Evolutionary conservation across 2,888 invertebrate species (phyloP).

Genomic region (Luperina nickerlii): DNA sequence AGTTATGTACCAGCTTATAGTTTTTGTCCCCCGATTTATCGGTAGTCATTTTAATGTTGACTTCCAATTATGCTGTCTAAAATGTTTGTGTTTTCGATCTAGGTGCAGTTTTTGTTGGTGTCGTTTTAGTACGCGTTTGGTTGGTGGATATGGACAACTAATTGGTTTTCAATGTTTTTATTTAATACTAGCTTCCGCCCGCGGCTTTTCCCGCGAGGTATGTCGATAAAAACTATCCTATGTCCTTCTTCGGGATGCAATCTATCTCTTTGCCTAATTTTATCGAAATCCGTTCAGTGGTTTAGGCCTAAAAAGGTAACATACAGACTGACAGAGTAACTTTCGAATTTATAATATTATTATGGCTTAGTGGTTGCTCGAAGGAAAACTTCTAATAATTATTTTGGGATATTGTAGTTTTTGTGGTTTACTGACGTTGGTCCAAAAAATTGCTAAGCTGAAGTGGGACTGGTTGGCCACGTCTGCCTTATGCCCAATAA

Average conservation of each 20-base stretch:
- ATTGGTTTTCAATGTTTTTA: not conserved
- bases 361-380: too few relatives aligned
- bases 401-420: not conserved
- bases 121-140: not conserved
- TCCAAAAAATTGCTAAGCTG: not conserved
- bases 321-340: too few relatives aligned
- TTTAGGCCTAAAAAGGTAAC: too few relatives aligned
- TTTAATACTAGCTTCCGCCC: not conserved
- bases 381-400: not conserved
- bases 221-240: too few relatives aligned
- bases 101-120: constrained; percentile 24
- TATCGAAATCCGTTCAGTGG: too few relatives aligned
- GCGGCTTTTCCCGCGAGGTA: too few relatives aligned
- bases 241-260: too few relatives aligned
- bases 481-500: too few relatives aligned
- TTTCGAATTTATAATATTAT: too few relatives aligned
- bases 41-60: constrained; percentile 51
- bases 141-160: not conserved
- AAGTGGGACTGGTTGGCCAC: not conserved
- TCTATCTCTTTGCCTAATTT: too few relatives aligned
- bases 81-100: constrained; percentile 30
- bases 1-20: constrained; percentile 67
- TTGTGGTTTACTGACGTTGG: not conserved
- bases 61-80: constrained; percentile 52
- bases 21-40: constrained; percentile 61